Evolutionary conservation across 2,113 vertebrate genomes (phyloP).

Genomic region (Hepsetus odoe): DNA sequence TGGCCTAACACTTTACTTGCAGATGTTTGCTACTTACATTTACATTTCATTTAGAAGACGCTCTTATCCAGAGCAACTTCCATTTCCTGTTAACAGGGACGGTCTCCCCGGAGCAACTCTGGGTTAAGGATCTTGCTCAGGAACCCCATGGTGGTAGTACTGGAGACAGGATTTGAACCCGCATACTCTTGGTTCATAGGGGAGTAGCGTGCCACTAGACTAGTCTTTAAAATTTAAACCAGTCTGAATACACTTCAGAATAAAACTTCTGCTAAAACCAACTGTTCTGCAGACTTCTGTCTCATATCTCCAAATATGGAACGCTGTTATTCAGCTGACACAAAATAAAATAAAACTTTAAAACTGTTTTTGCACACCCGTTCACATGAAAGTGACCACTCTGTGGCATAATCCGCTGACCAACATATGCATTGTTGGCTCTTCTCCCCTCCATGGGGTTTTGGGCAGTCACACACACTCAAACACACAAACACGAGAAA

Average conservation of each 20-base stretch:
- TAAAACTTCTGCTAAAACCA: not conserved
- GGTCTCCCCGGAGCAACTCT: too few relatives aligned
- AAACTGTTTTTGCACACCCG: not conserved
- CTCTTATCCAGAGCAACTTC: not conserved
- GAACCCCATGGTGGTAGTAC: too few relatives aligned
- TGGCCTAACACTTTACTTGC: not conserved
- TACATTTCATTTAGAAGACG: not conserved
- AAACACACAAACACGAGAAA: not conserved
- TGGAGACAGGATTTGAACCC: too few relatives aligned
- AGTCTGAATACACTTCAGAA: not conserved
- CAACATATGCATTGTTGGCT: not conserved
- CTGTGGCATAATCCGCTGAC: not conserved
- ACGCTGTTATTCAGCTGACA: conserved; percentile 6
- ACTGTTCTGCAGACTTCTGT: not conserved
- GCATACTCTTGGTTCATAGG: too few relatives aligned
- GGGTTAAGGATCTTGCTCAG: too few relatives aligned
- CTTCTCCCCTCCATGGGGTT: not conserved
- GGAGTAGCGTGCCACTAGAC: too few relatives aligned
- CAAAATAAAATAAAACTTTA: not conserved
- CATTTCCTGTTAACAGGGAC: too few relatives aligned
- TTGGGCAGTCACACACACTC: not conserved
- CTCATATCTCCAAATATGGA: not conserved
- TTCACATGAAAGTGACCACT: not conserved
- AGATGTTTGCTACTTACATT: not conserved
- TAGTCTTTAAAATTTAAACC: too few relatives aligned